Conservation (phyloP, 2,113 vertebrate species). For the Danio rerio region DNA sequence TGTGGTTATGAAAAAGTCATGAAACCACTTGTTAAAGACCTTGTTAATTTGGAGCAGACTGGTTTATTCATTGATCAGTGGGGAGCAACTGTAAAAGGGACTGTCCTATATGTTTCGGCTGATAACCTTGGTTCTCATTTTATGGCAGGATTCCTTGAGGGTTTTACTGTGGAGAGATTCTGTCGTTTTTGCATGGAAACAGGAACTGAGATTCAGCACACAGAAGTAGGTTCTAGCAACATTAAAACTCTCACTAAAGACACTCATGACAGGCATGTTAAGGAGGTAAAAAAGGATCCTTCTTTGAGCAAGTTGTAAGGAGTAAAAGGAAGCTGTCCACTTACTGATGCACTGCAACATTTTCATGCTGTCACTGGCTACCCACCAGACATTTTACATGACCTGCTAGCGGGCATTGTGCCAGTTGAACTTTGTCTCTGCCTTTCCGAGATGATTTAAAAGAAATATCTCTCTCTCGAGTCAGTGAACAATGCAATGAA, state of each 20-base stretch:
- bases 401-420: not conserved
- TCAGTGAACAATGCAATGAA: not conserved
- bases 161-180: not conserved
- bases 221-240: not conserved
- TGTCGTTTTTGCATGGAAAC: not conserved
- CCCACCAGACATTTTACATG: not conserved
- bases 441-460: not conserved
- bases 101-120: not conserved
- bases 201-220: not conserved
- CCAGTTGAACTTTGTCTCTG: not conserved
- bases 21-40: slow-evolving; percentile 1
- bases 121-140: slow-evolving; percentile 10
- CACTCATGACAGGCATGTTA: not conserved
- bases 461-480: slow-evolving; percentile 3
- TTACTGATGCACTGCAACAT: not conserved
- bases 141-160: slow-evolving; percentile 16
- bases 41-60: not conserved
- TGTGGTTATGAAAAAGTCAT: not conserved
- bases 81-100: slow-evolving; percentile 7
- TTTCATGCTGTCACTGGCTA: not conserved
- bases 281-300: not conserved
- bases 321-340: not conserved
- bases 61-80: slow-evolving; percentile 15
- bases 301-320: not conserved
- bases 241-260: not conserved